A percentile compares a stretch with the other conserved stretches of the same genome.
phyloP scores from a whole-genome alignment of 2,113 vertebrate species.

The Eurypyga helias region DNA sequence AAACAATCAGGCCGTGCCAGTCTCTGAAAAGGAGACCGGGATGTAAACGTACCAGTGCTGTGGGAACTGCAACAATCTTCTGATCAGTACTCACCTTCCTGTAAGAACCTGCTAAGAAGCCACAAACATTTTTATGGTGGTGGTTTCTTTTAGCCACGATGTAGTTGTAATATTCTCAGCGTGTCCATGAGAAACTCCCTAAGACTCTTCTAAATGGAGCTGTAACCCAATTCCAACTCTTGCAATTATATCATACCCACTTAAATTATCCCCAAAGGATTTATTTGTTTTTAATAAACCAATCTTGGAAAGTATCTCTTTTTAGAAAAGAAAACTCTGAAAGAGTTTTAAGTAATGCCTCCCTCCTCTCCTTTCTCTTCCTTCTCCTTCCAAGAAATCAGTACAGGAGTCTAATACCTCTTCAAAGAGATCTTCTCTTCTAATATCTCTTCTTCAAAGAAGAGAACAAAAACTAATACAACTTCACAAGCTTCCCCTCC shows the following conservation, averaged over 20 bases:
- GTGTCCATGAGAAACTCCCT: conserved; percentile 26
- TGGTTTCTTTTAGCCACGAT: conserved; percentile 21
- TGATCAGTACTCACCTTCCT: conserved; percentile 27
- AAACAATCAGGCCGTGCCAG: conserved; percentile 4
- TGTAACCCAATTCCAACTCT: background rate
- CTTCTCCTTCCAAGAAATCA: background rate
- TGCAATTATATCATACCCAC: background rate
- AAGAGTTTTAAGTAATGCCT: background rate
- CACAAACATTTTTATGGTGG: conserved; percentile 15
- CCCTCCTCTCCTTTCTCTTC: background rate
- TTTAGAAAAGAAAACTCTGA: background rate
- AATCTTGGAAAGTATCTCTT: background rate
- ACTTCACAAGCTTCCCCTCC: background rate
- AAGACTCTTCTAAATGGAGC: background rate
- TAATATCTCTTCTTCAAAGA: background rate
- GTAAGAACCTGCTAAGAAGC: conserved; percentile 48
- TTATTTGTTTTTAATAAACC: conserved; percentile 19
- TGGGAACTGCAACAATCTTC: conserved; percentile 11
- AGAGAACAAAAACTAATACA: background rate
- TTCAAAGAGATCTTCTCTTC: background rate
- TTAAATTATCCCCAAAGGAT: background rate
- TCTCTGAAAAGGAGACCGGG: background rate
- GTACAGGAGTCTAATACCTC: background rate
- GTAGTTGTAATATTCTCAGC: background rate
- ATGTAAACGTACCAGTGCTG: background rate